Evolutionary conservation across 2,113 vertebrate species (phyloP).

Genomic region (Prunella himalayana): DNA sequence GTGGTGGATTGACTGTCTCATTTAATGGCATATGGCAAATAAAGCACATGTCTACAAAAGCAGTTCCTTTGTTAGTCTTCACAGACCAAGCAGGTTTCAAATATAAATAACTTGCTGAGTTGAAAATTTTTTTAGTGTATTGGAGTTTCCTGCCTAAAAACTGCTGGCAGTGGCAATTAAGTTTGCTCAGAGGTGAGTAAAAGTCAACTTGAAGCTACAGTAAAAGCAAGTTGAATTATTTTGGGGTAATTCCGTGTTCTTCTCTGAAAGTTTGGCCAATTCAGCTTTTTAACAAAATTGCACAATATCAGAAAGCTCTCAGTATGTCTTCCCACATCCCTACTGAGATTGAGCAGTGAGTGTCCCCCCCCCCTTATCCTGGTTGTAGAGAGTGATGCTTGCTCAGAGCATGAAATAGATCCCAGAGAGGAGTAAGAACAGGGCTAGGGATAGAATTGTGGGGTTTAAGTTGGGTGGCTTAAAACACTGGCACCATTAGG

Average conservation of each 20-base stretch:
- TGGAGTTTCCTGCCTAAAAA: constrained; percentile 25
- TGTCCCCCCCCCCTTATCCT: not conserved
- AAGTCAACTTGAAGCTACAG: not conserved
- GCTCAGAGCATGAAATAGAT: not conserved
- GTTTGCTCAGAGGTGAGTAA: not conserved
- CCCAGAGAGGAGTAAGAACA: not conserved
- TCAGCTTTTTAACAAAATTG: not conserved
- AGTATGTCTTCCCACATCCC: not conserved
- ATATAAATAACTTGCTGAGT: constrained; percentile 35
- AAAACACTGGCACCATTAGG: not conserved
- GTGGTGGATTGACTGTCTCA: constrained; percentile 14
- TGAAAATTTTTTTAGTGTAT: not conserved
- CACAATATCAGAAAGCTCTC: not conserved
- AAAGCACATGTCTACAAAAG: constrained; percentile 25
- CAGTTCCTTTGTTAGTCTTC: constrained; percentile 36
- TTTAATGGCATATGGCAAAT: constrained; percentile 20
- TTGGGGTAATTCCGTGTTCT: not conserved
- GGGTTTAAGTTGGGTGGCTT: not conserved
- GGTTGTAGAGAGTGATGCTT: not conserved
- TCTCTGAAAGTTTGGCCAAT: not conserved
- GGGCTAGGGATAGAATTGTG: not conserved
- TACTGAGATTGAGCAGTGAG: not conserved
- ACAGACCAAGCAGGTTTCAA: constrained; percentile 57
- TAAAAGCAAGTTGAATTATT: not conserved
- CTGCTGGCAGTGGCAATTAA: not conserved